Evolutionary conservation across 2,888 invertebrate species (phyloP).

Genomic region (Cepaea hortensis): DNA sequence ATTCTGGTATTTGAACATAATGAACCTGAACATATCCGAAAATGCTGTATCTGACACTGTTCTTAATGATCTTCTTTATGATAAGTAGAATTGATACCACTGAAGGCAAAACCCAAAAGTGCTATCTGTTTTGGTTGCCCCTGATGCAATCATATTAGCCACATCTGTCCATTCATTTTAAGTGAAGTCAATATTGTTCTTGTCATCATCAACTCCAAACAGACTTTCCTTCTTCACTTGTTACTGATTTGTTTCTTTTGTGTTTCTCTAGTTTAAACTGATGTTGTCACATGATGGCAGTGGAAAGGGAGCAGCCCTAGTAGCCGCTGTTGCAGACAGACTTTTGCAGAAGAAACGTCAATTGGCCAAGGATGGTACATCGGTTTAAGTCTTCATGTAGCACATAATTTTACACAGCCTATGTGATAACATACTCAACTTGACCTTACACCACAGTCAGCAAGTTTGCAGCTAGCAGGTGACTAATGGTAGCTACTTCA

Average conservation of each 20-base stretch:
- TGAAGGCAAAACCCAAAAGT: no score
- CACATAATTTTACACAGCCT: not conserved
- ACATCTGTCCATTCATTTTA: no score
- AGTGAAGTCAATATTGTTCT: no score
- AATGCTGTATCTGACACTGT: no score
- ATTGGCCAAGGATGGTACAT: conserved; percentile 6
- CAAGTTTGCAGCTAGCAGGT: not conserved
- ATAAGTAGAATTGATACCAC: no score
- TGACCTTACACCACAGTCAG: not conserved
- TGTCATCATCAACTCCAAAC: no score
- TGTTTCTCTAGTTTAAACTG: conserved; percentile 64
- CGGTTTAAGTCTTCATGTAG: not conserved
- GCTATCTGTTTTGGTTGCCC: no score
- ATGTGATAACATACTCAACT: conserved; percentile 33
- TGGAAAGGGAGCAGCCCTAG: conserved; percentile 77
- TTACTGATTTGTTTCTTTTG: not conserved
- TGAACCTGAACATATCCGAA: no score
- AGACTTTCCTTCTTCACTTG: no score
- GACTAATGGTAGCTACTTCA: not conserved
- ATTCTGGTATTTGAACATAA: no score
- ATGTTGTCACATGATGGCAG: conserved; percentile 76
- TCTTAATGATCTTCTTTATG: no score
- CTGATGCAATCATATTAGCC: no score
- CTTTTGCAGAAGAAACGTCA: conserved; percentile 34
- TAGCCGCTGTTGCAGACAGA: conserved; percentile 71